Conservation (phyloP, 2,113 vertebrate genomes). For the Dromaius novaehollandiae region DNA sequence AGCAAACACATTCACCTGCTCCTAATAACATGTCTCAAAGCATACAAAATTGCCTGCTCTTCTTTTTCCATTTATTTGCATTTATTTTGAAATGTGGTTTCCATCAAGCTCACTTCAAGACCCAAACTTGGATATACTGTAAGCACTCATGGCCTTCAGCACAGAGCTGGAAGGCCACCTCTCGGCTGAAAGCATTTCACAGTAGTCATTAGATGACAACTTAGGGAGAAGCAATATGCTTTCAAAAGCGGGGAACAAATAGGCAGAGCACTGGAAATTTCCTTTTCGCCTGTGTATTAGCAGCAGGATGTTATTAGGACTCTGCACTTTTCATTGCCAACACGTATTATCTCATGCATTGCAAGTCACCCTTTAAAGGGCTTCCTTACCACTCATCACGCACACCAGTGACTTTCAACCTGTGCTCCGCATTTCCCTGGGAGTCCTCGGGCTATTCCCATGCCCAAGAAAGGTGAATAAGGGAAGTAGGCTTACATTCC, state of each 20-base stretch:
- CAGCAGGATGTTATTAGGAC: not conserved
- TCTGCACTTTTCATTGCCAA: not conserved
- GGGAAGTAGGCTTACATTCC: not conserved
- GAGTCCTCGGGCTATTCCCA: not conserved
- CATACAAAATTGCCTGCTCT: not conserved
- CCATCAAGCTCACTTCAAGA: not conserved
- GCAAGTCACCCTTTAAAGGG: not conserved
- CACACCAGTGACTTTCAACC: not conserved
- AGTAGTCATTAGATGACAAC: not conserved
- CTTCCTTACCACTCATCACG: not conserved
- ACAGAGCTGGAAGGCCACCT: not conserved
- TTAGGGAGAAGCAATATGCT: not conserved
- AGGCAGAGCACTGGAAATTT: not conserved
- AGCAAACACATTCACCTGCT: not conserved
- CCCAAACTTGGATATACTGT: not conserved
- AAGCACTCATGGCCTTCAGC: not conserved
- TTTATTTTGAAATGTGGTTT: not conserved
- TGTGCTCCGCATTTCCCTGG: not conserved
- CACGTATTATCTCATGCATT: not conserved
- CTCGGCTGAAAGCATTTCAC: not conserved
- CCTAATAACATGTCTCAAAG: not conserved
- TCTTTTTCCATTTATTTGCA: not conserved
- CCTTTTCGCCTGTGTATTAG: not conserved
- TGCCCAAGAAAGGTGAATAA: slow-evolving; percentile 5
- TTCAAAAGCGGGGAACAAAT: not conserved